Evolutionary conservation across 2,888 invertebrate species (phyloP).

Genomic region (Neoitamus cyanurus): DNA sequence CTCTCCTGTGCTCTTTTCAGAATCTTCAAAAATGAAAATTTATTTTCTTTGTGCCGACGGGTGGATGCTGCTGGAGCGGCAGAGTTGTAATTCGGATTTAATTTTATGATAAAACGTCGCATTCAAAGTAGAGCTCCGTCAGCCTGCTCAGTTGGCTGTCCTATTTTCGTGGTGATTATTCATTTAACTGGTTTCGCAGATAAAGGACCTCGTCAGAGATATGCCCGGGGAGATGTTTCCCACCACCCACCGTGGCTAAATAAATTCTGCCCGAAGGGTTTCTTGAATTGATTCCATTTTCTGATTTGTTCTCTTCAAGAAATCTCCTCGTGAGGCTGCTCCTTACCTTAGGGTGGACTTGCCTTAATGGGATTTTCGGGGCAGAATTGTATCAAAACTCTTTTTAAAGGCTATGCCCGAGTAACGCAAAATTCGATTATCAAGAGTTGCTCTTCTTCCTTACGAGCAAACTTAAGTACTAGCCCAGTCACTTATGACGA

Average conservation of each 20-base stretch:
- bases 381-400: not conserved
- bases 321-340: not conserved
- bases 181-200: slow-evolving; percentile 12
- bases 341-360: not conserved
- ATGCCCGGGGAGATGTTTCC: not conserved
- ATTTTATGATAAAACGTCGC: slow-evolving; percentile 28
- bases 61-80: not conserved
- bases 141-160: slow-evolving; percentile 2
- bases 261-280: not conserved
- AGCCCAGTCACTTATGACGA: not conserved
- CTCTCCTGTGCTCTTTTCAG: not conserved
- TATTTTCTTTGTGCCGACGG: slow-evolving; percentile 14
- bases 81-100: slow-evolving; percentile 25
- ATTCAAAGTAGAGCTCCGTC: not conserved
- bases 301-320: not conserved
- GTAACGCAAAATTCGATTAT: not conserved
- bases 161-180: slow-evolving; percentile 31
- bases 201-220: slow-evolving; percentile 8
- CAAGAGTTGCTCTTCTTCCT: not conserved
- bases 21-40: slow-evolving; percentile 17
- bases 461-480: not conserved
- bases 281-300: not conserved
- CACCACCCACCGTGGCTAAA: not conserved
- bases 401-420: not conserved
- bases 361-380: not conserved